phyloP scores from a whole-genome alignment of 1,140 invertebrate species.

The Zaprionus inermis region DNA sequence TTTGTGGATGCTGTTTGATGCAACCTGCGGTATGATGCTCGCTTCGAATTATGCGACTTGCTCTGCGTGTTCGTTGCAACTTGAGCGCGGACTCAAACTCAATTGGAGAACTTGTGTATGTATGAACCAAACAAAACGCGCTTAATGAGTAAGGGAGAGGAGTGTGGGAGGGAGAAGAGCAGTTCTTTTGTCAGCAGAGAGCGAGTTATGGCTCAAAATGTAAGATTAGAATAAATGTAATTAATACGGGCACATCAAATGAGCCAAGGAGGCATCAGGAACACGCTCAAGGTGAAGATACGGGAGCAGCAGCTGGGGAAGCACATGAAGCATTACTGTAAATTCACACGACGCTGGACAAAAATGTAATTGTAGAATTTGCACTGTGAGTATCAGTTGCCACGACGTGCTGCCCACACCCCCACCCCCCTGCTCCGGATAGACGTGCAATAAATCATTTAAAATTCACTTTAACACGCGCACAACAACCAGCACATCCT shows the following conservation, averaged over 20 bases:
- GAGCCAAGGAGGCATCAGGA: slow-evolving; percentile 35
- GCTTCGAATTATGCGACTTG: slow-evolving; percentile 12
- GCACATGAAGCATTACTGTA: not conserved
- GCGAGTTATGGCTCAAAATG: not conserved
- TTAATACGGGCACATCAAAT: slow-evolving; percentile 29
- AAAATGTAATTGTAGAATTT: slow-evolving; percentile 57
- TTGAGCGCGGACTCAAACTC: slow-evolving; percentile 17
- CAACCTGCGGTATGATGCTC: not conserved
- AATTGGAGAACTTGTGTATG: slow-evolving; percentile 17
- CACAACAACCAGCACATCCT: slow-evolving; percentile 41
- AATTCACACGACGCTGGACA: slow-evolving; percentile 21
- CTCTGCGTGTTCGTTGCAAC: slow-evolving; percentile 15
- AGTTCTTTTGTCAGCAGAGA: slow-evolving; percentile 11
- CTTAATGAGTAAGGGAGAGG: not conserved
- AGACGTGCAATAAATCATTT: slow-evolving; percentile 77
- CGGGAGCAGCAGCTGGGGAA: not conserved
- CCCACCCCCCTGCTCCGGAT: not conserved
- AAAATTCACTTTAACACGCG: slow-evolving; percentile 78
- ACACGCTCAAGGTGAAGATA: not conserved
- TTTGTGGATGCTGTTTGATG: slow-evolving; percentile 29
- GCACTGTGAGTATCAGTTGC: slow-evolving; percentile 33
- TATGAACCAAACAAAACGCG: not conserved
- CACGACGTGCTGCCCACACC: not conserved
- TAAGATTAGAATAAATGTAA: slow-evolving; percentile 9
- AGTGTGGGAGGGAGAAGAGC: not conserved